Conservation (phyloP, 2,888 invertebrate genomes). For the Lysandra bellargus region DNA sequence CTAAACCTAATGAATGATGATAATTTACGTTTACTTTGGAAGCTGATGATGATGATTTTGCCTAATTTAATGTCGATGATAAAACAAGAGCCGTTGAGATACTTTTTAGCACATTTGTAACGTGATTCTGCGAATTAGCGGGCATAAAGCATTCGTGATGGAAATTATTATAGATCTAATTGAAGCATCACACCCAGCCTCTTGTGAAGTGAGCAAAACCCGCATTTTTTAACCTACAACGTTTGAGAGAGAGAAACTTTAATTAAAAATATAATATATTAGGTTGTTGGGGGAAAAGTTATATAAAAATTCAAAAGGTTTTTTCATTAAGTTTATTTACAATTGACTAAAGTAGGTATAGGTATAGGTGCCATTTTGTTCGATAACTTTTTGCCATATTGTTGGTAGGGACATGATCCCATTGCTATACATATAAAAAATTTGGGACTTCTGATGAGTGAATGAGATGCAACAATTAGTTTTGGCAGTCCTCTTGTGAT, state of each 20-base stretch:
- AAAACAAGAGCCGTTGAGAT: slow-evolving; percentile 29
- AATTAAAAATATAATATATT: not conserved
- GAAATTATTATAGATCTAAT: slow-evolving; percentile 70
- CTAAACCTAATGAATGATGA: not conserved
- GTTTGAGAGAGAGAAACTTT: not conserved
- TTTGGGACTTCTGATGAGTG: too few relatives aligned
- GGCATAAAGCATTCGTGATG: slow-evolving; percentile 57
- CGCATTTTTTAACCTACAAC: not conserved
- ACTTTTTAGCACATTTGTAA: slow-evolving; percentile 51
- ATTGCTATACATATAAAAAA: too few relatives aligned
- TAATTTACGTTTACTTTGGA: too few relatives aligned
- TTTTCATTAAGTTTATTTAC: too few relatives aligned
- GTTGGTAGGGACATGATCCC: too few relatives aligned
- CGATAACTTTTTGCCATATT: too few relatives aligned
- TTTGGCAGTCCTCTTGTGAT: too few relatives aligned
- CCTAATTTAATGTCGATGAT: slow-evolving; percentile 8
- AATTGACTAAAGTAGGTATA: too few relatives aligned
- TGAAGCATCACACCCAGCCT: slow-evolving; percentile 62
- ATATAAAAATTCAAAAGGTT: too few relatives aligned
- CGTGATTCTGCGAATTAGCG: slow-evolving; percentile 67
- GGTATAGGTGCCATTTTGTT: too few relatives aligned
- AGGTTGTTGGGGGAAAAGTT: too few relatives aligned
- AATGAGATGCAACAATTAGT: too few relatives aligned
- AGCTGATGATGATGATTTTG: not conserved
- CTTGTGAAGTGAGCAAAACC: slow-evolving; percentile 17